Conservation (phyloP, 23 tunicate genomes). For the Halocynthia aurantium region DNA sequence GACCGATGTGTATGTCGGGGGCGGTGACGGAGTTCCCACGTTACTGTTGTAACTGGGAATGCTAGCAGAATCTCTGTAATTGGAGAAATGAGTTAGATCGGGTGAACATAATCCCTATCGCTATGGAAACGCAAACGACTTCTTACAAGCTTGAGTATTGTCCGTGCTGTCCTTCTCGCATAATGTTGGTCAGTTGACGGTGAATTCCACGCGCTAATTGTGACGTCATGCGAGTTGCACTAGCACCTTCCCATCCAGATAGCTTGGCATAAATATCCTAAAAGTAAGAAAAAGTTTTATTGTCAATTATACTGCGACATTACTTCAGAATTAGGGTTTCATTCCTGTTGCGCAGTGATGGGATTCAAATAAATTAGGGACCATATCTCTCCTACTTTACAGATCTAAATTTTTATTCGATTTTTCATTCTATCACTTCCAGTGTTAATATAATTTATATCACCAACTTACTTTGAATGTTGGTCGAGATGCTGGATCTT, state of each 20-base stretch:
- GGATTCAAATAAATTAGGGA: too few relatives aligned
- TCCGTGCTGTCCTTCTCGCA: slow-evolving; percentile 30
- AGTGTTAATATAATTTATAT: not conserved
- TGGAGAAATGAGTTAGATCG: not conserved
- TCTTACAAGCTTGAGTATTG: slow-evolving; percentile 25
- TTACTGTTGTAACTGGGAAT: slow-evolving; percentile 15
- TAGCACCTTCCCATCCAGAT: slow-evolving; percentile 19
- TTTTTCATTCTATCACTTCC: too few relatives aligned
- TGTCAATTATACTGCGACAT: not conserved
- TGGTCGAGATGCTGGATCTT: slow-evolving; percentile 55
- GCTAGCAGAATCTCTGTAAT: slow-evolving; percentile 23
- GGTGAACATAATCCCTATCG: not conserved
- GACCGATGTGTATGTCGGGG: slow-evolving; percentile 23
- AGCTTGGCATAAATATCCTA: slow-evolving; percentile 23
- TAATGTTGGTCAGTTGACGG: slow-evolving; percentile 56
- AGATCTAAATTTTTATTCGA: too few relatives aligned
- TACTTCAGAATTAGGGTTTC: too few relatives aligned
- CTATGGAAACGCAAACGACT: not conserved
- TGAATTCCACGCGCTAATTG: slow-evolving; percentile 39
- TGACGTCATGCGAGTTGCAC: slow-evolving; percentile 25
- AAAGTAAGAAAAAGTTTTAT: not conserved
- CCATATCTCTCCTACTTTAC: too few relatives aligned
- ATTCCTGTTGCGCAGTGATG: too few relatives aligned
- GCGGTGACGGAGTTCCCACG: slow-evolving; percentile 12
- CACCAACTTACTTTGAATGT: slow-evolving; percentile 44